phyloP scores from a whole-genome alignment of 2,797 vertebrate species.

The Acropternis orthonyx region DNA sequence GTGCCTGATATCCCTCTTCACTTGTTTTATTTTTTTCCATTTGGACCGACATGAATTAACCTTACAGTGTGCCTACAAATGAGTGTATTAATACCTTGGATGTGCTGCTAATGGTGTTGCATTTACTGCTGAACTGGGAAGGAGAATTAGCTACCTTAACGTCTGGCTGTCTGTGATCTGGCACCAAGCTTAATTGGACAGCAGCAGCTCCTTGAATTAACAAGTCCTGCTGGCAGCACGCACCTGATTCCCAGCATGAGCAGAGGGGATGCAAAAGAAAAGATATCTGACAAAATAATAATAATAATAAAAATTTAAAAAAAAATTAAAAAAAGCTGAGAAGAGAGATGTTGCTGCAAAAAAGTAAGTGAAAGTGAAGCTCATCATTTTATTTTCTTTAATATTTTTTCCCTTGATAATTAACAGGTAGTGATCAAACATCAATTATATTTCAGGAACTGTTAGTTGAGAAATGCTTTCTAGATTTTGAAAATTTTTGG shows the following conservation, averaged over 20 bases:
- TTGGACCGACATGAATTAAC: not conserved
- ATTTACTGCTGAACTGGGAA: constrained; percentile 13
- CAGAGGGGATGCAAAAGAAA: not conserved
- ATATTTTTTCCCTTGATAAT: not conserved
- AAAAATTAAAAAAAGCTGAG: not conserved
- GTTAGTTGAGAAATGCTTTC: not conserved
- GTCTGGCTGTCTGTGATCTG: not conserved
- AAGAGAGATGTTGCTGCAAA: not conserved
- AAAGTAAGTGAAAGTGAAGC: not conserved
- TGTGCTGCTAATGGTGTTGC: not conserved
- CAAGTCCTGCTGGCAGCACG: not conserved
- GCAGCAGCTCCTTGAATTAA: constrained; percentile 9
- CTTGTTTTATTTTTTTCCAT: not conserved
- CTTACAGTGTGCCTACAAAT: not conserved
- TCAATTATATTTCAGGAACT: not conserved
- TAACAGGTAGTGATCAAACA: not conserved
- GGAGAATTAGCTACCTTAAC: not conserved
- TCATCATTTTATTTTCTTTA: not conserved
- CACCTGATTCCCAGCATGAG: not conserved
- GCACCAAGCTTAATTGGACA: constrained; percentile 33
- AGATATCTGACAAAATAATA: not conserved
- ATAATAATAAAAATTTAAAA: not conserved
- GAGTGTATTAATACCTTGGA: not conserved
- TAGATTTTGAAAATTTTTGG: not conserved
- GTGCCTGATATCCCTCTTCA: not conserved